Conservation (phyloP, 2,113 vertebrate species). For the Phylloscopus trochiloides region DNA sequence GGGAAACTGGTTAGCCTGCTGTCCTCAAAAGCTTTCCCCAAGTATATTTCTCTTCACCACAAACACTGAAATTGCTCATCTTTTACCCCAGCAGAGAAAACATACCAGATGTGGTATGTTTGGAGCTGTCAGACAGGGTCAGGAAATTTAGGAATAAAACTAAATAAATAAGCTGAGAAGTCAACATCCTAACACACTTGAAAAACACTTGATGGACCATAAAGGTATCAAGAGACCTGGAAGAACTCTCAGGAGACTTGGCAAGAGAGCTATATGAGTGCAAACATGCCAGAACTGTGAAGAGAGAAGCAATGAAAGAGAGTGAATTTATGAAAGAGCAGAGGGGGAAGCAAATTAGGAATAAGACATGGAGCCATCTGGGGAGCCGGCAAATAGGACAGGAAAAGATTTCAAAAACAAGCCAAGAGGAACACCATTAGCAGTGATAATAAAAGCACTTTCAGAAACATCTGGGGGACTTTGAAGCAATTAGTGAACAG, state of each 20-base stretch:
- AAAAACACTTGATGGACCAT: background rate
- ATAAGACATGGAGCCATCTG: slow-evolving; percentile 12
- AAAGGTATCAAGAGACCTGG: background rate
- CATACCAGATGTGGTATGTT: background rate
- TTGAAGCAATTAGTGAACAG: slow-evolving; percentile 6
- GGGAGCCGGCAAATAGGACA: slow-evolving; percentile 17
- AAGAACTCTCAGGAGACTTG: slow-evolving; percentile 16
- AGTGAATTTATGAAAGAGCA: background rate
- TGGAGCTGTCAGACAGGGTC: background rate
- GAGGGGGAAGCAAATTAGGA: background rate
- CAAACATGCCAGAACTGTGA: slow-evolving; percentile 27
- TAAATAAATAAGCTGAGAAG: background rate
- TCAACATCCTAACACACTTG: background rate
- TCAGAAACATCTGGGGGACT: slow-evolving; percentile 13
- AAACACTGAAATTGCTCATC: background rate
- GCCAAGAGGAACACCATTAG: slow-evolving; percentile 18
- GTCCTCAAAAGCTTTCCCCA: background rate
- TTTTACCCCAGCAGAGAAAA: background rate
- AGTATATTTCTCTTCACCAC: background rate
- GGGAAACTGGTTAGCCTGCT: background rate
- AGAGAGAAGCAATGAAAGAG: slow-evolving; percentile 3
- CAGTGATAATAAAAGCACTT: slow-evolving; percentile 32
- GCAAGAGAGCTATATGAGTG: background rate
- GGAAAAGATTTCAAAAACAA: slow-evolving; percentile 29
- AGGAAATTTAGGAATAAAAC: background rate